phyloP scores from a whole-genome alignment of 2,113 vertebrate genomes.

The Sinocyclocheilus grahami region DNA sequence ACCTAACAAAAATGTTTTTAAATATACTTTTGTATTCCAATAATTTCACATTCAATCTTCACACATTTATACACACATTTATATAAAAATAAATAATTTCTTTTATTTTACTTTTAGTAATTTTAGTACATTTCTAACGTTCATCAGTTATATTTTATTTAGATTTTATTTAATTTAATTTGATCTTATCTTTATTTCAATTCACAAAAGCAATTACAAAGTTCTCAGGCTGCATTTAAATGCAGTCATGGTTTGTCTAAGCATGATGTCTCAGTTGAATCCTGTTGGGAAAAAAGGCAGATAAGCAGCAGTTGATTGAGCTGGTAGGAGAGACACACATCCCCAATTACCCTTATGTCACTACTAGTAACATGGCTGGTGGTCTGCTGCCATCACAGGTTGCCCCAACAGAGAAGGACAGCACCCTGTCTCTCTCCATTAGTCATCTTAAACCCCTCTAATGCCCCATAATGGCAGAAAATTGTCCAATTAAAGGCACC shows the following conservation, averaged over 20 bases:
- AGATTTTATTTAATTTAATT: neutral
- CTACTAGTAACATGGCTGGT: slow-evolving; percentile 12
- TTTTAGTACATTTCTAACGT: neutral
- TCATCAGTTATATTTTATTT: neutral
- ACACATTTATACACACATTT: no score
- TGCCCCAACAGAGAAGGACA: slow-evolving; percentile 25
- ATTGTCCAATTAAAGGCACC: slow-evolving; percentile 54
- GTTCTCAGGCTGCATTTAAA: neutral
- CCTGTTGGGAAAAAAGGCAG: slow-evolving; percentile 3
- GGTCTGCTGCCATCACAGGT: slow-evolving; percentile 25
- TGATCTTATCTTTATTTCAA: neutral
- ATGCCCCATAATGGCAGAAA: slow-evolving; percentile 55
- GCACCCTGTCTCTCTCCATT: slow-evolving; percentile 55
- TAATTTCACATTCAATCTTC: no score
- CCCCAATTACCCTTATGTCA: slow-evolving; percentile 32
- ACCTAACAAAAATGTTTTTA: no score
- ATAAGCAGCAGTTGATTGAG: slow-evolving; percentile 20
- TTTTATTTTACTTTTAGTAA: neutral
- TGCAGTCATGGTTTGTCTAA: neutral
- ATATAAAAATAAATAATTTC: no score
- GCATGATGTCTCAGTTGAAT: neutral
- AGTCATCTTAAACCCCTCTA: slow-evolving; percentile 55
- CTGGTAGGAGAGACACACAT: slow-evolving; percentile 20
- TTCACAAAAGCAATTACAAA: neutral
- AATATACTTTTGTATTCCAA: no score